These are phyloP conservation scores for Pan paniscus DNA, from an alignment of 2,113 vertebrate genomes.

Conservation along the genomic window DNA sequence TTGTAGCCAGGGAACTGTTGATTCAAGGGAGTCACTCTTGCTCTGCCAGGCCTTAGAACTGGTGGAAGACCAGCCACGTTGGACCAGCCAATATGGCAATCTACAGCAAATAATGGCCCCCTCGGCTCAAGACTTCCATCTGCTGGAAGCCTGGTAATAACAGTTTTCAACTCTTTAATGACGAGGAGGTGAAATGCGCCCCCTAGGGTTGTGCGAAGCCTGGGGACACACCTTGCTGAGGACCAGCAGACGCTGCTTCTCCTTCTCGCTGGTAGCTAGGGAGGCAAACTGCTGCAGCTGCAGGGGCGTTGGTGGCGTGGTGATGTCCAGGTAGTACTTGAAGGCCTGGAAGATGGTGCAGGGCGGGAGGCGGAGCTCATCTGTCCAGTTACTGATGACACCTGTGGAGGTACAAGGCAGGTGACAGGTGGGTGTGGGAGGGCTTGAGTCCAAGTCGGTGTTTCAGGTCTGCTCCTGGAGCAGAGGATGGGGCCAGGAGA, in stretches of 20 bases:
- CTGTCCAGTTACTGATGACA: constrained; percentile 97
- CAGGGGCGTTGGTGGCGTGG: constrained; percentile 93
- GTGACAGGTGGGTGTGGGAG: neutral
- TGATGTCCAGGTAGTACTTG: constrained; percentile 98
- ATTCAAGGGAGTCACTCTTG: neutral
- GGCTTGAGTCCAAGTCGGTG: neutral
- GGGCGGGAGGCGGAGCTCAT: constrained; percentile 92
- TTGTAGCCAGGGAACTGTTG: neutral
- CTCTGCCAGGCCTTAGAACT: neutral
- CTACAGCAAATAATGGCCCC: neutral
- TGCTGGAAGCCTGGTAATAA: neutral
- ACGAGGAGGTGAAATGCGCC: rapidly evolving
- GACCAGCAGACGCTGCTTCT: constrained; percentile 93
- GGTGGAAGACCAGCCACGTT: neutral
- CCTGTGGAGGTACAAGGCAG: constrained; percentile 82
- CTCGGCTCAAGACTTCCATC: neutral
- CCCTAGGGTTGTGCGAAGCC: rapidly evolving
- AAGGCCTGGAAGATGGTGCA: constrained; percentile 98
- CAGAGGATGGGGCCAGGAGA: neutral
- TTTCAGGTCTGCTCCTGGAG: neutral
- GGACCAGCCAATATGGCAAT: neutral
- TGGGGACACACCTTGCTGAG: constrained; percentile 92
- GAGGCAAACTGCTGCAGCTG: constrained; percentile 96
- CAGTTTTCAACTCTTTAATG: too few species aligned
- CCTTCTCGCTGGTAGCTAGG: constrained; percentile 92